Percentiles rank a stretch among this genome's conserved stretches.
Evolutionary conservation across 37 sponge, comb jelly and placozoan genomes (phyloP).

Genomic region (Chondrosia reniformis): DNA sequence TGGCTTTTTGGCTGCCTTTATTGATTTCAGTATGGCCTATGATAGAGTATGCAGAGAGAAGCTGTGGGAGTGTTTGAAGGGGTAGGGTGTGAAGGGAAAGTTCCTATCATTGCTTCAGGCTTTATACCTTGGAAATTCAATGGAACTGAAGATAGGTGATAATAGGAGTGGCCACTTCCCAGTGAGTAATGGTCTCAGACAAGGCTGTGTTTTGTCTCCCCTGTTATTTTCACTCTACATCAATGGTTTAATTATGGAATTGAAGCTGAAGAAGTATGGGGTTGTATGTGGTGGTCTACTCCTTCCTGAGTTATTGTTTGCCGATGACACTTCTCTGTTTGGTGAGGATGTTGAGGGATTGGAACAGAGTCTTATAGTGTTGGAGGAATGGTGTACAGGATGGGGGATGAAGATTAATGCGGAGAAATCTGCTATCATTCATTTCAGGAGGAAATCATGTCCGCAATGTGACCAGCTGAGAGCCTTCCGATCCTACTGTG

Average conservation of each 20-base stretch:
- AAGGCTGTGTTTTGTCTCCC: neutral
- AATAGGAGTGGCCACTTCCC: neutral
- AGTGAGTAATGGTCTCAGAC: conserved; percentile 5
- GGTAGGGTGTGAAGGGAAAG: no score
- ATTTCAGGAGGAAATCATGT: conserved; percentile 10
- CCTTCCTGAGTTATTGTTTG: neutral
- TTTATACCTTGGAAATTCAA: neutral
- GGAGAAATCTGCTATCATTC: conserved; percentile 4
- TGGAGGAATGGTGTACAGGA: conserved; percentile 1
- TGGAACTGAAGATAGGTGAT: no score
- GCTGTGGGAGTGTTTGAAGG: no score
- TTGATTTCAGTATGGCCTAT: no score
- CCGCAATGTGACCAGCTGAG: neutral
- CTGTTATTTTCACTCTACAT: neutral
- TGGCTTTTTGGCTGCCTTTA: no score
- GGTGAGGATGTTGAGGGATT: neutral
- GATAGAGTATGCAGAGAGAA: no score
- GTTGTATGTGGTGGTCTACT: neutral
- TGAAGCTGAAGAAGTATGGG: neutral
- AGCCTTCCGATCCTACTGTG: neutral
- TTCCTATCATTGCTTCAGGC: neutral
- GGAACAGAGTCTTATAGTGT: neutral
- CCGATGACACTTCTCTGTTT: neutral
- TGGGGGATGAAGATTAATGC: conserved; percentile 13
- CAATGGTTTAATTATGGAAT: neutral